Base-by-base conservation (phyloP, 2,113 vertebrate genomes). In the Amphilophus citrinellus region DNA sequence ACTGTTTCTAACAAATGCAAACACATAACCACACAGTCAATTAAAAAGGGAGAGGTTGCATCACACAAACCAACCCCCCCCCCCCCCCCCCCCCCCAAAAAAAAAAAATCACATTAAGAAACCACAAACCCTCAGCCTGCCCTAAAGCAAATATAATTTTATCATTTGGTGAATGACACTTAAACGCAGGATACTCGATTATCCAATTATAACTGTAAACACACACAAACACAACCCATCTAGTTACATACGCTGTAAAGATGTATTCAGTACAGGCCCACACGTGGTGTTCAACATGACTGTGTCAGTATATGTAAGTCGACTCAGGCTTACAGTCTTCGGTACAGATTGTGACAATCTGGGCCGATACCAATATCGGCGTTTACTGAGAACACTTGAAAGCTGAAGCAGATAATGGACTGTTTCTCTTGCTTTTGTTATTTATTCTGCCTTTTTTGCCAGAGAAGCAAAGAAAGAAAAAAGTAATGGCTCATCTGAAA, bases 131-230 rank as follows among this genome's bases (percentile, higher is more conserved):
- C 27, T 39, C 39, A 53, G 57, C 17, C 60, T 44, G 24, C 24
- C 60, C 17, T 81, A 82, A 79, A 88, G 78, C 81, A 90, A 87
- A 93, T 73, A 82, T 62, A 73, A 83, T 83, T 78, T 78, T n/a
- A 65, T 61, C 9, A 71, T 77, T 71, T 62, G 32, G 56, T 71
- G 58, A 39, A 56, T 81, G 84, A 85, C 79, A 66, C 61, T 61
- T 71, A 63, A 58, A 61, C 57, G 37, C 24, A 58, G 17, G 53
- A 76, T 58, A n/a, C 60, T 17, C 27, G 50, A 78, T 86, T 62
- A 57, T 84, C 39, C 39, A 32, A 78, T 82, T 83, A 65, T 61
- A 76, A 62, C 7, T 39, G 35, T 15, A 37, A 2, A 62, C 57
- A 79, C 18, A 20, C 27, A 65, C 11, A 42, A 71, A 73, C 47